phyloP scores from a whole-genome alignment of 1,140 invertebrate genomes.

The Drosophila watanabei region DNA sequence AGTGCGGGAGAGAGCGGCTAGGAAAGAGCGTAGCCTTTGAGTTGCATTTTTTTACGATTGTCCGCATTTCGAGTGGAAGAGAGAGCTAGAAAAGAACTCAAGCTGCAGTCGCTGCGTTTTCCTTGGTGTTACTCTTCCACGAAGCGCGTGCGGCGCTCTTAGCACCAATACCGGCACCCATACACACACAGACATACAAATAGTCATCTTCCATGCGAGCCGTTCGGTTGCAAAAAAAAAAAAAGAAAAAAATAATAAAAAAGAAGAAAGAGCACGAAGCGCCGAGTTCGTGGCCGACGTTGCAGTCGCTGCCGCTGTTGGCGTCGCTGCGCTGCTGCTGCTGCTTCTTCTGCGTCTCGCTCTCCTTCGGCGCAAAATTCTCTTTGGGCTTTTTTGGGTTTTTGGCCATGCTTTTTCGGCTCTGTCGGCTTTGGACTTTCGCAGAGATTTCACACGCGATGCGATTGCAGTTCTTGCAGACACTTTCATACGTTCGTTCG shows the following conservation, averaged over 20 bases:
- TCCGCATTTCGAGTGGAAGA: not conserved
- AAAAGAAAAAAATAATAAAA: conserved; percentile 6
- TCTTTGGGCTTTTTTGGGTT: conserved; percentile 44
- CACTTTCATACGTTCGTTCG: conserved; percentile 85
- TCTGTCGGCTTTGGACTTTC: conserved; percentile 83
- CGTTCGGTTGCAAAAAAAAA: conserved; percentile 31
- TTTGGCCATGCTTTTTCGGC: conserved; percentile 65
- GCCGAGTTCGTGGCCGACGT: conserved; percentile 44
- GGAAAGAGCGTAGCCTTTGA: not conserved
- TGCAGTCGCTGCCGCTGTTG: conserved; percentile 24
- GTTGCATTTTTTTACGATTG: conserved; percentile 9
- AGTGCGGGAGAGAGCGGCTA: conserved; percentile 13
- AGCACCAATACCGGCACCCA: conserved; percentile 45
- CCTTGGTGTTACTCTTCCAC: conserved; percentile 50
- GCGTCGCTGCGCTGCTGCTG: conserved; percentile 25
- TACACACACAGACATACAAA: conserved; percentile 22
- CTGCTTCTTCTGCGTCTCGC: conserved; percentile 26
- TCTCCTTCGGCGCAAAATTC: conserved; percentile 41
- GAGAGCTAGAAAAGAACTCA: conserved; percentile 25
- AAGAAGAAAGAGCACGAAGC: conserved; percentile 43
- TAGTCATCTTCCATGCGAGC: conserved; percentile 46
- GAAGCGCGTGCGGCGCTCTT: conserved; percentile 78
- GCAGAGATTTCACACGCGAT: conserved; percentile 85
- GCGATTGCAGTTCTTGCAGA: conserved; percentile 86
- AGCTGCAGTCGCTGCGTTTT: conserved; percentile 68